Base-by-base conservation (phyloP, 2,797 vertebrate species). In the Trematocara caparti region DNA sequence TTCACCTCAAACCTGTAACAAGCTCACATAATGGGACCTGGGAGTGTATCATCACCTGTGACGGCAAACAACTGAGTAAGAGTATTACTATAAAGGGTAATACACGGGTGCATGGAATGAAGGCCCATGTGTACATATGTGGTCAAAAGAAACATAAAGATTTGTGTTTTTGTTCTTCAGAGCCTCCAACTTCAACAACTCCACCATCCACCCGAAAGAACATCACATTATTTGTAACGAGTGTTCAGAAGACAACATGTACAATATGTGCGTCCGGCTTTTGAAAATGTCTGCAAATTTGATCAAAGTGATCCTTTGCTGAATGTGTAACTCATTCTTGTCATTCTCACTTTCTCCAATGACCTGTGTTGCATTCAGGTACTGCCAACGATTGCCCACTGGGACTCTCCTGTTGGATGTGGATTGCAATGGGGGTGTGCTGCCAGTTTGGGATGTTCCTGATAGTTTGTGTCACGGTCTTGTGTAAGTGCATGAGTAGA, bases 261-360 rank as follows among this genome's bases (percentile, higher is more conserved):
- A 2, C 17, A 38, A 8, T 5, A 64, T 38, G 59, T 64, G 34
- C 4, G 34, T 38, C 6, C 11, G 1, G 34, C 59, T 64, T 64
- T 13, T 19, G 59, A 62, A 64, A 64, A 38, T 19, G 6, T 64
- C 34, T 38, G n/a, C 11, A 62, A 62, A 62, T 38, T 19, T 0
- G 34, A 62, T 19, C 57, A 19, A 38, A 62, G n/a, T 0, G 4
- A 38, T 59, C 6, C 17, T 24, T 24, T n/a, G 17, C 0, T 36
- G 32, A 62, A 0, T 62, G 57, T 62, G 17, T 36, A 62, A 19
- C 17, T 36, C 17, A 0, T 8, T 38, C 24, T 24, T 24, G 24
- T 24, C 24, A 24, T 24, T 24, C 24, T 24, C 24, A 24, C 24
- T 24, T 24, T 24, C 24, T 24, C 3, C 24, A 24, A 24, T 24